Base-by-base conservation (phyloP, 2,797 vertebrate genomes). In the Molossus molossus region DNA sequence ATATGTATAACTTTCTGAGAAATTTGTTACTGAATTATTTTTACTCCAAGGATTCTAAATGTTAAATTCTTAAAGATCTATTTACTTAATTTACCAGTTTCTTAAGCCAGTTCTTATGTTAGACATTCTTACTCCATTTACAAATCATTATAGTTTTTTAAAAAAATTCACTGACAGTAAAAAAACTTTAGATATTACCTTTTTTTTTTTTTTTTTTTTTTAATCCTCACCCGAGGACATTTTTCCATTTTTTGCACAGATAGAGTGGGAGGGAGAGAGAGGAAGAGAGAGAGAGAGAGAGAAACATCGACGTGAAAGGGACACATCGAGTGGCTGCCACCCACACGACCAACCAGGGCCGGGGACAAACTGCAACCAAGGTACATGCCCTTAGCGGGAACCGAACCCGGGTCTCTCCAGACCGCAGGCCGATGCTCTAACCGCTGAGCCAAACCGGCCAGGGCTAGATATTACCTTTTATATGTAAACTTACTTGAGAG, bases 61-160 rank as follows among this genome's bases (percentile, higher is more conserved):
- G n/a, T 67, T 76, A 57, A 87, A 62, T 72, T 84, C 64, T 93
- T 88, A 21, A 90, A 94, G 84, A 29, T 64, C 9, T n/a, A 13
- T n/a, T n/a, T 88, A 18, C 25, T 64, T 9, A n/a, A 13, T 21
- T 37, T 88, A 14, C 29, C 67, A 65, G 12, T 90, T 69, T 84
- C 81, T n/a, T 81, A 88, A 95, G 55, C 23, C 48, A 90, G 1
- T 70, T 93, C 67, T 91, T 81, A 77, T 2, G 2, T 91, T 88
- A n/a, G 67, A 81, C 18, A 60, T 95, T 92, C 40, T 90, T 93
- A 87, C 25, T 62, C 37, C 58, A n/a, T 29, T 82, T 95, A 69
- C 23, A 81, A 80, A 48, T 87, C 82, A 27, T 87, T 40, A 93
- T 33, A 37, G 11, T 53, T 77, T 83, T 87, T 88, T 23, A 12